phyloP scores from a whole-genome alignment of 1,140 invertebrate species.

The Campoletis sonorensis region DNA sequence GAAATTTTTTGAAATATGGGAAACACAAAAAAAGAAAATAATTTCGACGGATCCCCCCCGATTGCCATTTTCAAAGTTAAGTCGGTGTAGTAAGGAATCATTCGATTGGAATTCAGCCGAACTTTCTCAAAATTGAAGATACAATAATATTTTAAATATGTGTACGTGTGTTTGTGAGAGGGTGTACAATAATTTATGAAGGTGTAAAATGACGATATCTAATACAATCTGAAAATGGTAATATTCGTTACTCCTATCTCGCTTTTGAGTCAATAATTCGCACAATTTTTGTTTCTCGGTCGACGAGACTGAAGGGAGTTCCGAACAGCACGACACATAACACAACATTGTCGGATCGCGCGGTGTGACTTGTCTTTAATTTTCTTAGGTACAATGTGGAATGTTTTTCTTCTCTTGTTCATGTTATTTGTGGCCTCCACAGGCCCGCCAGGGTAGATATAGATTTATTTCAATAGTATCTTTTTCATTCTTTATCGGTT shows the following conservation, averaged over 20 bases:
- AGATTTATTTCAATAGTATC: conserved; percentile 39
- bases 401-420: background rate
- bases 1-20: background rate
- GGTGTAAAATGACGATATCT: conserved; percentile 31
- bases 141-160: conserved; percentile 34
- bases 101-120: conserved; percentile 3
- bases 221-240: conserved; percentile 16
- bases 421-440: conserved; percentile 21
- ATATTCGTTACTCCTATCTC: background rate
- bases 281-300: background rate
- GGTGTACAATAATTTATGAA: conserved; percentile 40
- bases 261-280: conserved; percentile 1
- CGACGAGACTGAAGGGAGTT: background rate
- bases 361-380: conserved; percentile 12
- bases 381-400: conserved; percentile 11
- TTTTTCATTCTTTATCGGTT: conserved; percentile 14
- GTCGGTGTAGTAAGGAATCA: background rate
- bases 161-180: background rate
- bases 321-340: conserved; percentile 1
- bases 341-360: conserved; percentile 15
- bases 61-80: background rate
- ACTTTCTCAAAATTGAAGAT: conserved; percentile 1
- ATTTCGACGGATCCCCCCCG: background rate
- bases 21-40: background rate
- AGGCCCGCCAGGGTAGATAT: conserved; percentile 38